Evolutionary conservation across 2,888 invertebrate genomes (phyloP).

Genomic region (Drosophila yooni): DNA sequence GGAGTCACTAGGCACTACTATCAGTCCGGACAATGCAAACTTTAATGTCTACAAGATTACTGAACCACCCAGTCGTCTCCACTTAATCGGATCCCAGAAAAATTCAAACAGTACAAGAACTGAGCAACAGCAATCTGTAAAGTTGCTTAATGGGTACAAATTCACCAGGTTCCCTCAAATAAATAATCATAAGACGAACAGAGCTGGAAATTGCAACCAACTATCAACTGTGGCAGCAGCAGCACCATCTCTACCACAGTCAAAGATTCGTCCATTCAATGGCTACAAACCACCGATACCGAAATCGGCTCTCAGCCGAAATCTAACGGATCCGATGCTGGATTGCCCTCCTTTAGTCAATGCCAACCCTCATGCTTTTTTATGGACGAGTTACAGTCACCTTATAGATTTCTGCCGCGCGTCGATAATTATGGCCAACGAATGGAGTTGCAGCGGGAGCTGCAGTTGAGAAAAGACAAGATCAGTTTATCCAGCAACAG

Average conservation of each 20-base stretch:
- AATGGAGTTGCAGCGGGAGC: conserved; percentile 24
- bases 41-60: neutral
- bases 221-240: neutral
- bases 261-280: neutral
- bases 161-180: neutral
- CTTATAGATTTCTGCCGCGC: conserved; percentile 26
- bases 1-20: neutral
- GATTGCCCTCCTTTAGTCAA: neutral
- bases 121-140: conserved; percentile 1
- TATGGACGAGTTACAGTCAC: neutral
- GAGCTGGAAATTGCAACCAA: neutral
- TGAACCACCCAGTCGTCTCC: neutral
- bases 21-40: neutral
- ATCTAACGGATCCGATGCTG: neutral
- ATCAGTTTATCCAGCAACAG: conserved; percentile 20
- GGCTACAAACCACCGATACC: neutral
- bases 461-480: conserved; percentile 10
- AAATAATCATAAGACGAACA: conserved; percentile 1
- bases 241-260: neutral
- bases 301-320: neutral
- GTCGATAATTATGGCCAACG: neutral
- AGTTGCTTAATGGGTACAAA: conserved; percentile 13
- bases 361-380: neutral
- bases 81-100: neutral
- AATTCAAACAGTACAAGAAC: neutral